Evolutionary conservation across 2,888 invertebrate species (phyloP).

Genomic region (Scaptomyza polygonia): DNA sequence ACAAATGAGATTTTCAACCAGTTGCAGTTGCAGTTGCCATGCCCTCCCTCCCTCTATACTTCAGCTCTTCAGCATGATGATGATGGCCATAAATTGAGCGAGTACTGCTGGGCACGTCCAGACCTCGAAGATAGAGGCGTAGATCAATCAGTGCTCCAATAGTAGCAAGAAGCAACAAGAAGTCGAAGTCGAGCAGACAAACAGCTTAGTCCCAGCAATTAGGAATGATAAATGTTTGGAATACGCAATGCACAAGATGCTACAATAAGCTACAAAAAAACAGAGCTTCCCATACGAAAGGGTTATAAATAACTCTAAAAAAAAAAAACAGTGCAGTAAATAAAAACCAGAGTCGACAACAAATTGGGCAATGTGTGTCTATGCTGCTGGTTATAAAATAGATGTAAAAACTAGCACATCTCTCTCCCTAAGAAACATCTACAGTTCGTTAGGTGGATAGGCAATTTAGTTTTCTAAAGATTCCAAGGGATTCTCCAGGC

Average conservation of each 20-base stretch:
- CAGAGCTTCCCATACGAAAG: conserved; percentile 48
- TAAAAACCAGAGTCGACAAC: conserved; percentile 15
- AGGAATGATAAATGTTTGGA: conserved; percentile 72
- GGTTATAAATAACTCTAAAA: conserved; percentile 63
- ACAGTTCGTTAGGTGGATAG: conserved; percentile 20
- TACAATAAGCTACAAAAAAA: too few species aligned
- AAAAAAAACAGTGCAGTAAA: not conserved
- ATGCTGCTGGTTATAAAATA: conserved; percentile 35
- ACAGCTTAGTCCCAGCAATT: conserved; percentile 75
- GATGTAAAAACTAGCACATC: conserved; percentile 26
- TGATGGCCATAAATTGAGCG: conserved; percentile 37
- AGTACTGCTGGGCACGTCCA: conserved; percentile 41
- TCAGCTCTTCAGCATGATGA: not conserved
- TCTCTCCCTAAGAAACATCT: conserved; percentile 11
- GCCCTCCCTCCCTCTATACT: not conserved
- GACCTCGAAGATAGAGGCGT: conserved; percentile 37
- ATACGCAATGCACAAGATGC: conserved; percentile 34
- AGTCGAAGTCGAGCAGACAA: conserved; percentile 31
- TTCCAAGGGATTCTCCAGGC: not conserved
- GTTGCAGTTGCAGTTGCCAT: conserved; percentile 23
- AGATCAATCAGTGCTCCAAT: conserved; percentile 57
- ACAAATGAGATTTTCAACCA: conserved; percentile 69
- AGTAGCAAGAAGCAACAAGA: conserved; percentile 4
- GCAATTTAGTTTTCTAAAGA: conserved; percentile 26
- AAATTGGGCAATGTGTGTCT: conserved; percentile 46